Base-by-base conservation (phyloP, 2,113 vertebrate genomes). In the Poicephalus gulielmi region DNA sequence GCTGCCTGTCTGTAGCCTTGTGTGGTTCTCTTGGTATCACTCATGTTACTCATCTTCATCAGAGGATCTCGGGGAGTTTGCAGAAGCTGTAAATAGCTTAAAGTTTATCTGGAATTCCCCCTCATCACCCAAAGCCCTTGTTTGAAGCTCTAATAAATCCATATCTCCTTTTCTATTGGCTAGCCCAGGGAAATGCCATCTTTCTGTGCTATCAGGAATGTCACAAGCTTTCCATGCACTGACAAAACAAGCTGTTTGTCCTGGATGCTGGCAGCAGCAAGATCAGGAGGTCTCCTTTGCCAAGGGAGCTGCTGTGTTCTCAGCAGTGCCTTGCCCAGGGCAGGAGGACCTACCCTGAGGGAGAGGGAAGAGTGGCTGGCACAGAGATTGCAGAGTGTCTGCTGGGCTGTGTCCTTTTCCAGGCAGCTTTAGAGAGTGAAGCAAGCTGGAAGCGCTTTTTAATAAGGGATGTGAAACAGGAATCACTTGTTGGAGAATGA, bases 81-180 rank as follows among this genome's bases (percentile, higher is more conserved):
- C 74, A 86, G 83, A 95, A 49, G 80, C 77, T 90, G 39, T 96
- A 96, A 96, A 86, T 96, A 87, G 94, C 92, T 96, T 97, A 95
- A 96, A 94, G 94, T 94, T 96, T 95, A 91, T 92, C 86, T 95
- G 86, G 83, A 94, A 96, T 95, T 90, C 90, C 94, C 80, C 77
- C 52, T 93, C 80, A 84, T 92, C 73, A 47, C 83, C 76, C 88
- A 90, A 90, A 96, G 95, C 83, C 52, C 33, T 81, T 39, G 69
- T 93, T 83, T 84, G 94, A 92, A 92, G 83, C 90, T 86, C 76
- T 37, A 41, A 73, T 90, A 96, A 96, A 93, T 90, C 92, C 52
- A 0, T 93, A 73, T 92, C 88, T 96, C 73, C 60, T 74, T 79
- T 77, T 81, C 82, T 94, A 66, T 66, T 6, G 17, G 60, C 60